Percentiles rank a stretch among this genome's conserved stretches.
phyloP scores from a whole-genome alignment of 2,113 vertebrate genomes.

The Hemiscyllium ocellatum region DNA sequence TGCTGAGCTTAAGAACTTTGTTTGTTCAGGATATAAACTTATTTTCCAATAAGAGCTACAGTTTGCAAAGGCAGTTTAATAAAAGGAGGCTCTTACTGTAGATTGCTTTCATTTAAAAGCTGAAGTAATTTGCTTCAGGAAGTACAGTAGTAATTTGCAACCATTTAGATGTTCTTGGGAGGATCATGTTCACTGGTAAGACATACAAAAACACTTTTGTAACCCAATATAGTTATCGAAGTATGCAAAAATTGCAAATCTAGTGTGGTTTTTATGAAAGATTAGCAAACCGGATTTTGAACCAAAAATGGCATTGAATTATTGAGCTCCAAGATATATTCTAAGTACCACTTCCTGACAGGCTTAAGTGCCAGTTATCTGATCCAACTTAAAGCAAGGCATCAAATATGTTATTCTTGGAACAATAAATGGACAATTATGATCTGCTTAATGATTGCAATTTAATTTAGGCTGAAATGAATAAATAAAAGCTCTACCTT shows the following conservation, averaged over 20 bases:
- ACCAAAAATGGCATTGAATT: slow-evolving; percentile 14
- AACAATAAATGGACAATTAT: not conserved
- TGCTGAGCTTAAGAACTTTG: slow-evolving; percentile 24
- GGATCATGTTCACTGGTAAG: not conserved
- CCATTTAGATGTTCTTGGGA: not conserved
- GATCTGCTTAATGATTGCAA: not conserved
- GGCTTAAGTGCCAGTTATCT: not conserved
- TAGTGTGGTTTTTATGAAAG: slow-evolving; percentile 25
- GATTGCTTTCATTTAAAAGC: not conserved
- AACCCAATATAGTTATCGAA: slow-evolving; percentile 2
- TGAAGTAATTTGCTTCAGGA: slow-evolving; percentile 22
- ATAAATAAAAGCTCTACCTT: not conserved
- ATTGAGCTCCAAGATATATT: not conserved
- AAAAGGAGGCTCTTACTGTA: not conserved
- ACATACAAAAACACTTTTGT: slow-evolving; percentile 20
- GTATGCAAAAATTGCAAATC: slow-evolving; percentile 9
- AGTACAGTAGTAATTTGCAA: slow-evolving; percentile 21
- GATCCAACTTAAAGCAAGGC: not conserved
- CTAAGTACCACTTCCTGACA: not conserved
- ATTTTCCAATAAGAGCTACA: slow-evolving; percentile 25
- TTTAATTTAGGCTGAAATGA: not conserved
- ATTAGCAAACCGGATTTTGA: slow-evolving; percentile 15
- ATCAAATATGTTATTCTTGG: slow-evolving; percentile 13
- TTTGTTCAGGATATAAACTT: not conserved
- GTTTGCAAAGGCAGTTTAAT: slow-evolving; percentile 2